phyloP scores from a whole-genome alignment of 2,113 vertebrate species.

The Pelmatolapia mariae region DNA sequence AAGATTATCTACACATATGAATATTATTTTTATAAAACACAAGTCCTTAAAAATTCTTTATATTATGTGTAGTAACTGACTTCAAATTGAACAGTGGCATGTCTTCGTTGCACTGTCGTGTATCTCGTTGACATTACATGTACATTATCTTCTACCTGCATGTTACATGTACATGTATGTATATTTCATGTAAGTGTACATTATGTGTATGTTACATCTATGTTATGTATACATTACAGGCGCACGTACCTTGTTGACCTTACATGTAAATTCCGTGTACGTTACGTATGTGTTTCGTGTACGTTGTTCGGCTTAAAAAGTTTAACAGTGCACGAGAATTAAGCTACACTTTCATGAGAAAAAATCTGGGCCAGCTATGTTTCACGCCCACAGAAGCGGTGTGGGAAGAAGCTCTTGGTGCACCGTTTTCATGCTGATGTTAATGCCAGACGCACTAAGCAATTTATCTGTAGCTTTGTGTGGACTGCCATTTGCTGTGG shows the following conservation, averaged over 20 bases:
- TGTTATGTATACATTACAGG: background rate
- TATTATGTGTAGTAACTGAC: too few species aligned
- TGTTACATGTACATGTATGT: background rate
- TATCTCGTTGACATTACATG: background rate
- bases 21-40: too few species aligned
- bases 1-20: too few species aligned
- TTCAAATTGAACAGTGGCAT: background rate
- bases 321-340: background rate
- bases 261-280: background rate
- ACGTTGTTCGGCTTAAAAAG: background rate
- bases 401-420: background rate
- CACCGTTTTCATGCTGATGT: background rate
- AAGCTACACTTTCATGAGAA: background rate
- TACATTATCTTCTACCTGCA: background rate
- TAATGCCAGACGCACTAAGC: background rate
- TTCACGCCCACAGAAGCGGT: background rate
- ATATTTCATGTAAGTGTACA: background rate
- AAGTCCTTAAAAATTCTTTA: too few species aligned
- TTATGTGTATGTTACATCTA: background rate
- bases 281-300: fast-evolving
- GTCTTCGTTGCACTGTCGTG: fast-evolving
- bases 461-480: background rate
- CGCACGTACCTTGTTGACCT: background rate
- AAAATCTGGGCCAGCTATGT: background rate
- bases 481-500: background rate